Evolutionary conservation across 2,888 invertebrate genomes (phyloP), one percentile per base, ranked within the genome.

Genomic region (Caenorhabditis becei): DNA sequence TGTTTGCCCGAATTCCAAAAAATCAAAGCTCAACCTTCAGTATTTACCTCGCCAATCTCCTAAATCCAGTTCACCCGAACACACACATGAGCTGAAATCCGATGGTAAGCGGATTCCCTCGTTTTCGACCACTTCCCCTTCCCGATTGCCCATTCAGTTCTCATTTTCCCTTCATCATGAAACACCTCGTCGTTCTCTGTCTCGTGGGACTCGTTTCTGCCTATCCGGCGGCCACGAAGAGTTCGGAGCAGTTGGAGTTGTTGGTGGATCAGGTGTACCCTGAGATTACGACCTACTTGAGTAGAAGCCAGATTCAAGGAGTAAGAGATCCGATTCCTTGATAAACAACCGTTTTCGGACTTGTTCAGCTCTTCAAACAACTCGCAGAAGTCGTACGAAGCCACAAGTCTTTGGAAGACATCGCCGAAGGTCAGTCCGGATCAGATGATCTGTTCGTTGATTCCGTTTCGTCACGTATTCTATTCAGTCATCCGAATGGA

Each of bases 221-320:
- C 14, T 53, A 41, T 37, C 66, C 75, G 16, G 20, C 75, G 1
- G 54, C 51, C 35, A 26, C 44, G 2, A 74, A 65, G 53, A 66
- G 66, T 41, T 61, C 59, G 16, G 74, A 80, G 23, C 74, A 72
- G n/a, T 28, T 80, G 28, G 70, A 74, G n/a, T 18, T 65, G 10
- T 32, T 80, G 14, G 53, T 80, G 2, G 75, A 70, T 47, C 80
- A 80, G 20, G 65, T 80, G 0, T 75, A 80, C 63, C 80, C 80
- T 1, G 80, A 80, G 8, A 80, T 80, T 24, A 41, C 75, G 4
- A 80, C 75, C 1, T 80, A 53, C 32, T 61, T 80, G 59, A 54
- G 44, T 1, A 63, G 41, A 23, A 47, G 10, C 37, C 80, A 80
- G 16, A 70, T 80, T 35, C 23, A 18, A 26, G 44, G 20, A 26